Conservation (phyloP, 2,113 vertebrate species). For the Synodontis membranacea region DNA sequence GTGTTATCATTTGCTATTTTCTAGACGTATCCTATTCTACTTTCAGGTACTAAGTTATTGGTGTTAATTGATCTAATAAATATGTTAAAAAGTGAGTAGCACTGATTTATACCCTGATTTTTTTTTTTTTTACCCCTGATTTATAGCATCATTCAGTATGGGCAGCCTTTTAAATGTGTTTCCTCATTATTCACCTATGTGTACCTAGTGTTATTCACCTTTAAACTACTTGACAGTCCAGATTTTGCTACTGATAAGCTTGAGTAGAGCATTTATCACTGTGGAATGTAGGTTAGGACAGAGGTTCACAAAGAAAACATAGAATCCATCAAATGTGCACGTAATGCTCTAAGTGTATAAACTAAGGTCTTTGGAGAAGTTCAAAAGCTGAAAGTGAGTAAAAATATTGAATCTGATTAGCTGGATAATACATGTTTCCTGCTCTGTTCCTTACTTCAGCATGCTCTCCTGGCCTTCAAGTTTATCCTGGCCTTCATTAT, state of each 20-base stretch:
- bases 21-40: not conserved
- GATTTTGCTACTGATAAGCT: not conserved
- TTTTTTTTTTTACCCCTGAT: no score
- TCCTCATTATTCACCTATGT: no score
- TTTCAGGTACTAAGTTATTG: not conserved
- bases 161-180: slow-evolving; percentile 1
- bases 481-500: slow-evolving; percentile 91
- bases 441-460: slow-evolving; percentile 72
- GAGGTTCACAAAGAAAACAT: not conserved
- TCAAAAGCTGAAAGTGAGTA: not conserved
- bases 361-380: not conserved
- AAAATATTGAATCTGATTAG: not conserved
- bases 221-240: not conserved
- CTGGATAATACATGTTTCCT: not conserved
- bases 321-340: not conserved
- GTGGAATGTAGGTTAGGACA: not conserved
- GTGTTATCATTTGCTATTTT: not conserved
- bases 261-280: not conserved
- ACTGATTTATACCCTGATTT: not conserved
- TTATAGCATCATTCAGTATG: slow-evolving; percentile 8
- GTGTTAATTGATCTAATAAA: not conserved
- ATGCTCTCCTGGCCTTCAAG: slow-evolving; percentile 85
- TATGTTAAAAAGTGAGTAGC: not conserved
- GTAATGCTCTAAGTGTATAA: not conserved
- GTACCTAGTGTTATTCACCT: not conserved